Conservation (phyloP, 1,140 invertebrate species). For the Brachionus rubens region DNA sequence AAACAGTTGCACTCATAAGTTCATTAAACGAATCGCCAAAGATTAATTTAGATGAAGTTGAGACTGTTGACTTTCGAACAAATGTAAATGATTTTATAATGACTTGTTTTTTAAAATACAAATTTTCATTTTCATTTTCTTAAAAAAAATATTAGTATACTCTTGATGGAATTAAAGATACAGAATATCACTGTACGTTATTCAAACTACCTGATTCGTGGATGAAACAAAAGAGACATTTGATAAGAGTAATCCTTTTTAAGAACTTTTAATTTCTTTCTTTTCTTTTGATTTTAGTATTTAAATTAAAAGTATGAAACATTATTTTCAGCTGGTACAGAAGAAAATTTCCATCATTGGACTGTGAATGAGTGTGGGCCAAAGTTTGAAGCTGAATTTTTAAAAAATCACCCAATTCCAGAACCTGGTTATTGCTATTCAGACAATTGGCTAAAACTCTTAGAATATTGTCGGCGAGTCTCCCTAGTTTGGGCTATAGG, state of each 20-base stretch:
- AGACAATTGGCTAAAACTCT: background rate
- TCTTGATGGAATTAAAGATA: background rate
- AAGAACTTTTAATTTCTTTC: background rate
- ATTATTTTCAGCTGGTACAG: background rate
- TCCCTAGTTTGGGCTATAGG: constrained; percentile 10
- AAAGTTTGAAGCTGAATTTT: background rate
- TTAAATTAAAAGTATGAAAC: constrained; percentile 13
- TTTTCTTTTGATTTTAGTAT: background rate
- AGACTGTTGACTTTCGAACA: constrained; percentile 5
- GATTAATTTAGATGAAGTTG: constrained; percentile 29
- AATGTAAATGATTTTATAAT: background rate
- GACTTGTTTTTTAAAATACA: too few relatives aligned
- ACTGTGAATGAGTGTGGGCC: background rate
- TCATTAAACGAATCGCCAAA: background rate
- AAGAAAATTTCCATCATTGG: constrained; percentile 38
- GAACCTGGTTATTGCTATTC: background rate
- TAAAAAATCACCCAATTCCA: background rate
- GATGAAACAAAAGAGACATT: constrained; percentile 36
- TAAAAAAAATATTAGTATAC: constrained; percentile 1
- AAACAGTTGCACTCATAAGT: constrained; percentile 5
- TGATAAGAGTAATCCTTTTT: constrained; percentile 24
- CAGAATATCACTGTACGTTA: constrained; percentile 23
- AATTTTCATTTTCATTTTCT: background rate
- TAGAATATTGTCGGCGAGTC: background rate
- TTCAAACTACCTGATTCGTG: constrained; percentile 30